Base-by-base conservation (phyloP, 2,888 invertebrate genomes). In the Oeneis ivallda region DNA sequence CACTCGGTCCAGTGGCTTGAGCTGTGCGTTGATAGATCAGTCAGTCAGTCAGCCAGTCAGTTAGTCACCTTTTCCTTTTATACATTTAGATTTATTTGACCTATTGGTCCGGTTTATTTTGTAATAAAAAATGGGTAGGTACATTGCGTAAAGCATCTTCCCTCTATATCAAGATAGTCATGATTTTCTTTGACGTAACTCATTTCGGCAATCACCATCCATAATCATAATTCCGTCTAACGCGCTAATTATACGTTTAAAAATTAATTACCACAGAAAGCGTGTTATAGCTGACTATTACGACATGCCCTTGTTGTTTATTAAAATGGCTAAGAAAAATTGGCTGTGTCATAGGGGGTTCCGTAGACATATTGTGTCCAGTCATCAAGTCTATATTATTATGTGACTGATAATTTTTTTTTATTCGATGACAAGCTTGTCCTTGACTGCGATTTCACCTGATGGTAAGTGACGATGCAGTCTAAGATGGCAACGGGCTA, bases 251-350 rank as follows among this genome's bases (percentile, higher is more conserved):
- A 68, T 39, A 39, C 62, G 63, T 66, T 66, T 68, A 64, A 66
- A 60, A 63, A 62, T 43, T 68, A 68, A 68, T 66, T 63, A 66
- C 52, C 39, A 57, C 59, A 39, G 66, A 68, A 66, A 66, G 68
- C 68, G 68, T 68, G 68, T 68, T 68, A 63, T 61, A 68, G 52
- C 63, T 41, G 41, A 56, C 62, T 50, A 57, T 68, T 68, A 68
- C 45, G 59, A 37, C 41, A 43, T 66, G 68, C 68, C 68, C 68
- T 68, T 68, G 66, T 56, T 32, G 54, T 59, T 41, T 65, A 52
- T 61, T 41, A 52, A 47, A 26, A 52, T 52, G 39, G 39, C 26
- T 26, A 52, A 52, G 41, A 11, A 17, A 19, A 26, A 41, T n/a
- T 19, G 8, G 7, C 2, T 32, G 2, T n/a, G 7, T 26, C 7